Evolutionary conservation across 23 tunicate genomes (phyloP).

Genomic region (Ascidia mentula): DNA sequence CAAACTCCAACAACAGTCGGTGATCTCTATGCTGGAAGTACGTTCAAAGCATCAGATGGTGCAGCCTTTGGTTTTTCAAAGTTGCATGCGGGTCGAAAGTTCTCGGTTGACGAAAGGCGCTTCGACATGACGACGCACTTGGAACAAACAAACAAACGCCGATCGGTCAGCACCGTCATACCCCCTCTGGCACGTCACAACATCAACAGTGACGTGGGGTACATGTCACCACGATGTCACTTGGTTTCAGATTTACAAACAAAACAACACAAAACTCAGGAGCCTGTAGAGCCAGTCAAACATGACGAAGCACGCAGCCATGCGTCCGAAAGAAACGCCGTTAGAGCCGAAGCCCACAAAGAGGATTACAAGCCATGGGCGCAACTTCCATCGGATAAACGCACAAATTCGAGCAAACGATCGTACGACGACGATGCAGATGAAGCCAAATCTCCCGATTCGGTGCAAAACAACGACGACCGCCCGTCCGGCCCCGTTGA

Average conservation of each 20-base stretch:
- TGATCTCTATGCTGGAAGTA: background rate
- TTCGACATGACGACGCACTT: background rate
- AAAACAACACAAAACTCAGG: background rate
- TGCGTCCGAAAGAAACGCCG: background rate
- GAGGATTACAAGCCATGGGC: background rate
- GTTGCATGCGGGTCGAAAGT: background rate
- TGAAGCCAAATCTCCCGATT: background rate
- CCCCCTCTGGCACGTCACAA: background rate
- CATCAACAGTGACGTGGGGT: background rate
- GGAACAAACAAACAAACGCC: background rate
- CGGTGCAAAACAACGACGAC: background rate
- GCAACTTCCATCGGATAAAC: background rate
- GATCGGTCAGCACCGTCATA: background rate
- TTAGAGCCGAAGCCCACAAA: background rate
- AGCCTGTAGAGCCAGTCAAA: background rate
- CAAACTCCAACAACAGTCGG: background rate
- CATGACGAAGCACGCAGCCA: background rate
- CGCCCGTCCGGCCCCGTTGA: conserved; percentile 11
- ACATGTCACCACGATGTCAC: background rate
- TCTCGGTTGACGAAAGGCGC: conserved; percentile 1
- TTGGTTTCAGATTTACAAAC: background rate
- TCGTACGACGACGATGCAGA: background rate
- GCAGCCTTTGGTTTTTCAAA: background rate
- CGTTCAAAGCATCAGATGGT: background rate
- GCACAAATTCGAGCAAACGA: background rate